phyloP scores from a whole-genome alignment of 2,797 vertebrate genomes.

The Taenioides sp. region DNA sequence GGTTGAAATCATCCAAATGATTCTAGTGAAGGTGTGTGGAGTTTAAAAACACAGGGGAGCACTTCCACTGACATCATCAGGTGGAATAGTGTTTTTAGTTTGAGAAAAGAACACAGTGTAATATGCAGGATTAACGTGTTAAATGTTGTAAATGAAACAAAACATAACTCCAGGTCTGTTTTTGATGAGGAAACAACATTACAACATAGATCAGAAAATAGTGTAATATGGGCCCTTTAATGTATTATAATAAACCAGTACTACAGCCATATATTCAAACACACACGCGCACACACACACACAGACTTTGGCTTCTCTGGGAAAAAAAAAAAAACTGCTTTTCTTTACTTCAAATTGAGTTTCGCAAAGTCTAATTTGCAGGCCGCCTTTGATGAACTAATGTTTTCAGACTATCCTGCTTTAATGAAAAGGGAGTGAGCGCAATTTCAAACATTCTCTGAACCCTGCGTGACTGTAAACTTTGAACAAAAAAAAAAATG shows the following conservation, averaged over 20 bases:
- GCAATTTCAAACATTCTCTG: constrained; percentile 81
- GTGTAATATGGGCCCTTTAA: no score
- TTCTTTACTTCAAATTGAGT: constrained; percentile 78
- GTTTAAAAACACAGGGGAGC: no score
- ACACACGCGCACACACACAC: constrained; percentile 66
- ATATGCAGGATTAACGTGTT: no score
- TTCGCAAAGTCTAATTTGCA: constrained; percentile 79
- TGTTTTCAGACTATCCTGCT: constrained; percentile 76
- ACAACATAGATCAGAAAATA: no score
- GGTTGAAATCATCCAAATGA: no score
- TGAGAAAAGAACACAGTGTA: no score
- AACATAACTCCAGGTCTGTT: no score
- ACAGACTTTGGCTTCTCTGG: constrained; percentile 65
- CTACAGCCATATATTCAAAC: constrained; percentile 65
- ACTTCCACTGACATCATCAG: no score
- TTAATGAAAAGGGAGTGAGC: constrained; percentile 77
- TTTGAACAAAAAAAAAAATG: constrained; percentile 67
- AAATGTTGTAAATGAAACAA: no score
- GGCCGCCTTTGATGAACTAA: constrained; percentile 79
- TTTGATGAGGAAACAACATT: no score
- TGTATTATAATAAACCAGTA: background rate
- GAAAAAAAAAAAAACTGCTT: constrained; percentile 57
- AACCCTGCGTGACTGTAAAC: constrained; percentile 80
- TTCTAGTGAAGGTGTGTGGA: no score
- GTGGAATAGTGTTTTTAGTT: no score